Conservation (phyloP, 2,113 vertebrate species). For the Amphilophus citrinellus region DNA sequence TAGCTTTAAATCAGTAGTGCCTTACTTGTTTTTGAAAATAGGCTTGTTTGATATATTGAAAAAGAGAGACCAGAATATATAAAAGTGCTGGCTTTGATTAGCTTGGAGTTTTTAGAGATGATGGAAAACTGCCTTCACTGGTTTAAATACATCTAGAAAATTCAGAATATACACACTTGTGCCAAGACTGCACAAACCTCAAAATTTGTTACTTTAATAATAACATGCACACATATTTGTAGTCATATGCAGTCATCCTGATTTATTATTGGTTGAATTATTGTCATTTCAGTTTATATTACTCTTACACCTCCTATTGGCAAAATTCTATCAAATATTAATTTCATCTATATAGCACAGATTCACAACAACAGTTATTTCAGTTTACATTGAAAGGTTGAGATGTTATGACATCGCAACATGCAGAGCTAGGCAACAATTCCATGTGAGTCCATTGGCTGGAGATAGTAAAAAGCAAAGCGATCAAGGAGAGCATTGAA, state of each 20-base stretch:
- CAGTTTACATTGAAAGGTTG: background rate
- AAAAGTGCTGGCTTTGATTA: constrained; percentile 48
- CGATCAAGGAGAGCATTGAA: background rate
- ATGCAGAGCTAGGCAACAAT: background rate
- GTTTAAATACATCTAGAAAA: constrained; percentile 39
- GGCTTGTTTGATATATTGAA: constrained; percentile 52
- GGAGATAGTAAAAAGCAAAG: background rate
- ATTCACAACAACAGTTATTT: background rate
- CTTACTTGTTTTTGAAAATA: constrained; percentile 61
- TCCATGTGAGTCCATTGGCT: background rate
- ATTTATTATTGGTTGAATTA: background rate
- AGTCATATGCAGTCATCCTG: background rate
- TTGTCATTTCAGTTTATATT: background rate
- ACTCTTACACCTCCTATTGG: background rate
- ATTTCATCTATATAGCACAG: background rate
- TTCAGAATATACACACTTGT: background rate
- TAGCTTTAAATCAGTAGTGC: constrained; percentile 60
- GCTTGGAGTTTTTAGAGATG: constrained; percentile 38
- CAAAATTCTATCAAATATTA: background rate
- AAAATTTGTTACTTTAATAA: background rate
- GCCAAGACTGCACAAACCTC: constrained; percentile 2
- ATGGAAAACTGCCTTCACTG: constrained; percentile 25
- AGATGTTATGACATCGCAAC: background rate
- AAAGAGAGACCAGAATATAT: constrained; percentile 39
- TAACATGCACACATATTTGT: background rate